A percentile compares a stretch with the other conserved stretches of the same genome.
Evolutionary conservation across 2,113 vertebrate species (phyloP).

Genomic region (Trogon melanurus): DNA sequence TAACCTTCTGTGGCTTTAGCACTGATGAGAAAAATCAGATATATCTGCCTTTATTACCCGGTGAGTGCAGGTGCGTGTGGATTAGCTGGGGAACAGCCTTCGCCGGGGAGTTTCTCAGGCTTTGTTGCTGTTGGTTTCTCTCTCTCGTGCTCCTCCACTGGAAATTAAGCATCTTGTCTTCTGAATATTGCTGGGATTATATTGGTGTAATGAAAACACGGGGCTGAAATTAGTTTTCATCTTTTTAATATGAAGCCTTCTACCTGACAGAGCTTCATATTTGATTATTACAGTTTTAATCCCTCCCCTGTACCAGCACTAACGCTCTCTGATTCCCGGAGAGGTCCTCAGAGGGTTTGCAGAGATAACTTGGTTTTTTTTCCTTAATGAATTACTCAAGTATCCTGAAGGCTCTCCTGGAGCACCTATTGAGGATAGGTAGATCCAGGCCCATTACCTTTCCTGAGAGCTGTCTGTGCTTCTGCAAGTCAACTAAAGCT

Average conservation of each 20-base stretch:
- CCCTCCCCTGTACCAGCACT: background rate
- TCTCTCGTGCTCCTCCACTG: background rate
- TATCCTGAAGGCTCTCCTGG: background rate
- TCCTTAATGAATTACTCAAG: background rate
- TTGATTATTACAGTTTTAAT: background rate
- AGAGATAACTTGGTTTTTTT: background rate
- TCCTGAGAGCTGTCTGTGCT: background rate
- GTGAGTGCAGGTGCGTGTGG: background rate
- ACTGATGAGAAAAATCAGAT: background rate
- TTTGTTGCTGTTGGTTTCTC: background rate
- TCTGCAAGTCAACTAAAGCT: background rate
- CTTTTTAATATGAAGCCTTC: background rate
- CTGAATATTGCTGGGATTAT: background rate
- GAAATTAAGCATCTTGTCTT: background rate
- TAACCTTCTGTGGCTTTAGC: constrained; percentile 14
- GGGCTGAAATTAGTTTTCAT: background rate
- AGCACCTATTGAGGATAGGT: background rate
- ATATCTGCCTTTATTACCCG: background rate
- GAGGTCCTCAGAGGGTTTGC: background rate
- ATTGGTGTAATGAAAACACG: background rate
- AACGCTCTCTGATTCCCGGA: background rate
- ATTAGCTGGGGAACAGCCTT: background rate
- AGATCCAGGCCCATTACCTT: background rate
- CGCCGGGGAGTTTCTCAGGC: background rate
- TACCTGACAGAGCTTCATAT: background rate